These are phyloP conservation scores for Harmothoe impar DNA, from an alignment of 2,888 invertebrate species.

Conservation along the genomic window DNA sequence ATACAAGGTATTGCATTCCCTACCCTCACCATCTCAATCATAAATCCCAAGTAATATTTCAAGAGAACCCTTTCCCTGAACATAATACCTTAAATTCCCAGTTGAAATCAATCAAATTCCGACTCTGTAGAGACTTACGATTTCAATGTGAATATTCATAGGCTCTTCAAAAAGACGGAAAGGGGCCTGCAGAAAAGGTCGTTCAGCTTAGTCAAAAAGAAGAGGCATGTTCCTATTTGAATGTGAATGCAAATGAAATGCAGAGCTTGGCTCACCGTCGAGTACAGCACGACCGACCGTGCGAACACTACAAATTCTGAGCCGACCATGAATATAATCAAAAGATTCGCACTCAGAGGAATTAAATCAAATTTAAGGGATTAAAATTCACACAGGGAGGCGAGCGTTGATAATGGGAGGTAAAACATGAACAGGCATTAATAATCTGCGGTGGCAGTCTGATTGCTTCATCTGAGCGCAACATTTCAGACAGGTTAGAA, in stretches of 20 bases:
- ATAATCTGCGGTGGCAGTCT: background rate
- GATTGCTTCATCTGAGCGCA: slow-evolving; percentile 33
- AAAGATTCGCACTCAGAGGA: slow-evolving; percentile 51
- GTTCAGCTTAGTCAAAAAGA: background rate
- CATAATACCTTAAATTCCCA: background rate
- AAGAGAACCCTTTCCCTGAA: background rate
- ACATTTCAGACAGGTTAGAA: slow-evolving; percentile 5
- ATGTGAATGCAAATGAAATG: slow-evolving; percentile 44
- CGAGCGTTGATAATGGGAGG: slow-evolving; percentile 25
- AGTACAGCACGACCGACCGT: background rate
- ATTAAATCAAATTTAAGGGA: slow-evolving; percentile 52
- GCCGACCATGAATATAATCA: slow-evolving; percentile 47
- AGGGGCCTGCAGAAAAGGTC: background rate
- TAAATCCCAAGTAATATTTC: slow-evolving; percentile 30
- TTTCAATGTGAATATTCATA: slow-evolving; percentile 41
- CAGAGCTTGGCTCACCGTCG: background rate
- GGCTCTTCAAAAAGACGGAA: background rate
- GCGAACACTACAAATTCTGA: background rate
- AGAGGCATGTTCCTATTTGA: background rate
- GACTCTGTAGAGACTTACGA: background rate
- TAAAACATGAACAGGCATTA: slow-evolving; percentile 28
- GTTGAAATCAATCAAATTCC: slow-evolving; percentile 6
- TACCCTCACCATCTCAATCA: background rate
- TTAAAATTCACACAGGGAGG: slow-evolving; percentile 5
- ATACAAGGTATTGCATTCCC: slow-evolving; percentile 17